phyloP scores from a whole-genome alignment of 2,113 vertebrate species.

The Caracal caracal region DNA sequence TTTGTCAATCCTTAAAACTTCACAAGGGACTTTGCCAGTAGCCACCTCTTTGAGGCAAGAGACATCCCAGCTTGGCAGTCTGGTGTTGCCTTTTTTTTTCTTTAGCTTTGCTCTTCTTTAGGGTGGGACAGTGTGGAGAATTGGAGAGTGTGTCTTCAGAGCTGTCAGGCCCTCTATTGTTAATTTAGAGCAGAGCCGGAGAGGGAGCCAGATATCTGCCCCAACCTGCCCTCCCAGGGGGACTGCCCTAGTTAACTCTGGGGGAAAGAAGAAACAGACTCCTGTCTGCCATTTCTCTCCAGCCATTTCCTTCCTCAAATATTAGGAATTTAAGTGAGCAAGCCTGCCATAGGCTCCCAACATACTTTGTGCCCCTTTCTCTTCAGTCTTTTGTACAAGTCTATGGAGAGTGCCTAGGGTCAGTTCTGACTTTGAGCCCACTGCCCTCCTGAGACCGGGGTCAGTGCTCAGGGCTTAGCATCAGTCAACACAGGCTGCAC shows the following conservation, averaged over 20 bases:
- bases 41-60: not conserved
- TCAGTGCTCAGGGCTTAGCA: not conserved
- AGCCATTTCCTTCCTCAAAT: slow-evolving; percentile 28
- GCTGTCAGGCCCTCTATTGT: slow-evolving; percentile 11
- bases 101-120: not conserved
- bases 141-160: not conserved
- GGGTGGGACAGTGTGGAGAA: not conserved
- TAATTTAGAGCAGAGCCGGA: slow-evolving; percentile 32
- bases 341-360: not conserved
- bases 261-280: slow-evolving; percentile 20
- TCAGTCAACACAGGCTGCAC: not conserved
- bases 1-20: not conserved
- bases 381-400: not conserved
- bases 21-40: not conserved
- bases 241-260: slow-evolving; percentile 55
- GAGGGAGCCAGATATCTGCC: not conserved
- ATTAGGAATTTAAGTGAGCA: not conserved
- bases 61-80: not conserved
- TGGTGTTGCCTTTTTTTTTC: not conserved
- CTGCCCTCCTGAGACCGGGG: not conserved
- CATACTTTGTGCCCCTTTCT: not conserved
- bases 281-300: not conserved
- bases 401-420: not conserved
- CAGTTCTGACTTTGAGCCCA: not conserved
- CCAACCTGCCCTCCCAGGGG: not conserved